Conservation (phyloP, 1,140 invertebrate species). For the Ceratosolen solmsi region DNA sequence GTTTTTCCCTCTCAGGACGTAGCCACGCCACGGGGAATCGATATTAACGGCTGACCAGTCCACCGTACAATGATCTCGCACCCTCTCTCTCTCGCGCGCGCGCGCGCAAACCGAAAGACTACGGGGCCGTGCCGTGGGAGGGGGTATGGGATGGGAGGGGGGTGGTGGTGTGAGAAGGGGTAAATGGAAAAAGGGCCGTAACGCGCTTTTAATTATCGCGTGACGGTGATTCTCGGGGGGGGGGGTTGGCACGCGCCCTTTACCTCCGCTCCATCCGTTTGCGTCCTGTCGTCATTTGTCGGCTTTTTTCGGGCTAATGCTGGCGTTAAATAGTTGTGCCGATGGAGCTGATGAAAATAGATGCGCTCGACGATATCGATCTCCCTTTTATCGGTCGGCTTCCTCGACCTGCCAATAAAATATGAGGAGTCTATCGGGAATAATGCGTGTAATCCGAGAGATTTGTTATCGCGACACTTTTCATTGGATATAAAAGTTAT, state of each 20-base stretch:
- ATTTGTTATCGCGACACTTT: neutral
- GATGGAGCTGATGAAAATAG: neutral
- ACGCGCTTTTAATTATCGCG: slow-evolving; percentile 47
- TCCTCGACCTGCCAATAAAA: neutral
- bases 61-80: neutral
- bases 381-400: neutral
- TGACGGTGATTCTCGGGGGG: slow-evolving; percentile 35
- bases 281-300: neutral
- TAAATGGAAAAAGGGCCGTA: slow-evolving; percentile 7
- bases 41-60: slow-evolving; percentile 39
- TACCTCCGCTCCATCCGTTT: too few species aligned
- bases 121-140: neutral
- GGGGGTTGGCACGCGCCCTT: neutral
- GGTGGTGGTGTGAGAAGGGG: neutral
- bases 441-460: neutral
- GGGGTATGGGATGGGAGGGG: neutral
- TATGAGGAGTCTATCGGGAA: neutral
- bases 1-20: neutral
- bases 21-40: slow-evolving; percentile 25
- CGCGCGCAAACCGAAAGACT: too few species aligned
- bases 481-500: neutral
- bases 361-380: neutral
- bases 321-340: neutral
- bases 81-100: neutral
- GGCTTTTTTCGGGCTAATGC: neutral